Evolutionary conservation across 2,888 invertebrate species (phyloP).

Genomic region (Melanargia galathea): DNA sequence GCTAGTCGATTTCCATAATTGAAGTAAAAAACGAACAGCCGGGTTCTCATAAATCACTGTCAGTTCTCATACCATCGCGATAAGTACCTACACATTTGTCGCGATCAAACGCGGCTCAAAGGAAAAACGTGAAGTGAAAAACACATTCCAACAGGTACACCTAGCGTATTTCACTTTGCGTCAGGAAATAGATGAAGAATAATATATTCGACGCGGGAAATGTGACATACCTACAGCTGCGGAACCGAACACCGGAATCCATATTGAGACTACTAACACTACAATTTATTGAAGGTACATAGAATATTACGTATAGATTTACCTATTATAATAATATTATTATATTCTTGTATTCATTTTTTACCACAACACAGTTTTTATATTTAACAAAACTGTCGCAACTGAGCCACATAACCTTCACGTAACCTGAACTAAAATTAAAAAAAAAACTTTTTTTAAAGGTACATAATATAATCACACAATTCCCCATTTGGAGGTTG

Average conservation of each 20-base stretch:
- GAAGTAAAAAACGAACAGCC: neutral
- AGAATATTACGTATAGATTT: no score
- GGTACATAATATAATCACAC: no score
- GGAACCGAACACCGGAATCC: neutral
- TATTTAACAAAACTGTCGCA: no score
- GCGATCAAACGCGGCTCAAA: slow-evolving; percentile 24
- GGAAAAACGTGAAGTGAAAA: slow-evolving; percentile 32
- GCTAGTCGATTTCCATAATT: neutral
- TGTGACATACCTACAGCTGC: neutral
- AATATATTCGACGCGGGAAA: neutral
- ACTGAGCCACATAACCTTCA: no score
- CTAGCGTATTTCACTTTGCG: slow-evolving; percentile 7
- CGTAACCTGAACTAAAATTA: no score
- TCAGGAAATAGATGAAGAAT: neutral
- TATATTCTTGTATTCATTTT: no score
- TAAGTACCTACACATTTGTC: slow-evolving; percentile 41
- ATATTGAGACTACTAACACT: neutral
- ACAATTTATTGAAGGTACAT: no score
- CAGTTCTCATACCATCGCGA: slow-evolving; percentile 33
- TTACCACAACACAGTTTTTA: no score
- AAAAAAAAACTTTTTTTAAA: no score
- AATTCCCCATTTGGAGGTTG: no score
- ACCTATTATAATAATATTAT: no score
- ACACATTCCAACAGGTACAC: slow-evolving; percentile 29
- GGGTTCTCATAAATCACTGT: slow-evolving; percentile 33